A percentile compares a stretch with the other conserved stretches of the same genome.
These are phyloP conservation scores for Heteractis magnifica DNA, from an alignment of 92 coral and sea anemone genomes.

Conservation along the genomic window DNA sequence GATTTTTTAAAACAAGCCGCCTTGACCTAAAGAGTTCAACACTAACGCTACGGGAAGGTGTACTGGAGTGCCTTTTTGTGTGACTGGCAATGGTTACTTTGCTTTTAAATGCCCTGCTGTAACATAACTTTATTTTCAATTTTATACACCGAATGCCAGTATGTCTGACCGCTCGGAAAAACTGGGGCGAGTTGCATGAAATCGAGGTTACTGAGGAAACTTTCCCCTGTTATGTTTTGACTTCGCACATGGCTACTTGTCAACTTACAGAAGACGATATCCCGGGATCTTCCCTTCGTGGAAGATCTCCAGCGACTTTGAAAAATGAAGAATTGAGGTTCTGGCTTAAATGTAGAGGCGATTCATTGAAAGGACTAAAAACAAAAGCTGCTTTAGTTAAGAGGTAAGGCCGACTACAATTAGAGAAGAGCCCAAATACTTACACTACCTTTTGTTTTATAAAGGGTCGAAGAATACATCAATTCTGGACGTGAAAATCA, in stretches of 20 bases:
- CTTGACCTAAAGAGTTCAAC: too few species aligned
- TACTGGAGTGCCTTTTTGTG: too few species aligned
- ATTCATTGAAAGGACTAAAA: slow-evolving; percentile 20
- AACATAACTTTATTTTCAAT: too few species aligned
- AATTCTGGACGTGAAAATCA: slow-evolving; percentile 11
- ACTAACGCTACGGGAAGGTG: too few species aligned
- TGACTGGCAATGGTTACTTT: too few species aligned
- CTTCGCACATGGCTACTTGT: slow-evolving; percentile 24
- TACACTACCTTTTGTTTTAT: not conserved
- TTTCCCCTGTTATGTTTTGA: slow-evolving; percentile 1
- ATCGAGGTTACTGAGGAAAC: slow-evolving; percentile 1
- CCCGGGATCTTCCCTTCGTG: slow-evolving; percentile 32
- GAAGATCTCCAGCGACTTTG: slow-evolving; percentile 21
- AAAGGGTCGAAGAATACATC: not conserved
- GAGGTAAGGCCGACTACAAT: not conserved
- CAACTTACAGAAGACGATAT: slow-evolving; percentile 28
- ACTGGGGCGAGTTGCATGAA: slow-evolving; percentile 2
- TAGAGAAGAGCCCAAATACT: not conserved
- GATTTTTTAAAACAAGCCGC: too few species aligned
- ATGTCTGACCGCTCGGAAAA: slow-evolving; percentile 4
- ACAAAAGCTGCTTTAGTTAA: slow-evolving; percentile 16
- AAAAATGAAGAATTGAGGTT: slow-evolving; percentile 25
- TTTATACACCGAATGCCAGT: not conserved
- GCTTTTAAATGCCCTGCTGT: too few species aligned
- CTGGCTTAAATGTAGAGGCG: slow-evolving; percentile 33